phyloP scores from a whole-genome alignment of 2,888 invertebrate genomes.

The Muschampia plurimacula region DNA sequence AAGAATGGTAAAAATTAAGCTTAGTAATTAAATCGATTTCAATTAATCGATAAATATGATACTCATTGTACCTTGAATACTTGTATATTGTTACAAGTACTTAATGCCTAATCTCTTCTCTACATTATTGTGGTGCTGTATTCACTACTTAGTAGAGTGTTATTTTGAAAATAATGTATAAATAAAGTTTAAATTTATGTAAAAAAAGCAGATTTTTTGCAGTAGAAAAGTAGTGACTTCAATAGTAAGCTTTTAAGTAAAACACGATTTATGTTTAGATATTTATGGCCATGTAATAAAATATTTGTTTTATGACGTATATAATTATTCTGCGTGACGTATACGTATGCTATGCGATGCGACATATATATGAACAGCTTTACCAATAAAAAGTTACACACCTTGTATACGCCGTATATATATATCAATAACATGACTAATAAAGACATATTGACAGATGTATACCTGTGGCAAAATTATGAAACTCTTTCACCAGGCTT shows the following conservation, averaged over 20 bases:
- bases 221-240: constrained; percentile 3
- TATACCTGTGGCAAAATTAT: too few species aligned
- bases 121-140: constrained; percentile 33
- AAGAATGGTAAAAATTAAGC: constrained; percentile 18
- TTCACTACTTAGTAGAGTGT: constrained; percentile 32
- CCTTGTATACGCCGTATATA: too few species aligned
- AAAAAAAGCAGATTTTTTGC: neutral
- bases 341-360: too few species aligned
- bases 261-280: too few species aligned
- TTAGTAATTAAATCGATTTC: constrained; percentile 17
- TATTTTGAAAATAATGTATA: constrained; percentile 24
- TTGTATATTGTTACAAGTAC: neutral
- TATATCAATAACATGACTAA: too few species aligned
- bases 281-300: too few species aligned
- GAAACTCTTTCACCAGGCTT: too few species aligned
- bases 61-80: constrained; percentile 12
- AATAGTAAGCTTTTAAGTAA: neutral
- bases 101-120: constrained; percentile 25
- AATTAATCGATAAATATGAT: constrained; percentile 10
- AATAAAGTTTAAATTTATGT: constrained; percentile 18
- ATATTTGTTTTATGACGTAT: too few species aligned
- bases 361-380: too few species aligned
- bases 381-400: too few species aligned
- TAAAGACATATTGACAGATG: too few species aligned
- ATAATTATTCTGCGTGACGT: too few species aligned